Base-by-base conservation (phyloP, 2,113 vertebrate genomes). In the Hystrix cristata region DNA sequence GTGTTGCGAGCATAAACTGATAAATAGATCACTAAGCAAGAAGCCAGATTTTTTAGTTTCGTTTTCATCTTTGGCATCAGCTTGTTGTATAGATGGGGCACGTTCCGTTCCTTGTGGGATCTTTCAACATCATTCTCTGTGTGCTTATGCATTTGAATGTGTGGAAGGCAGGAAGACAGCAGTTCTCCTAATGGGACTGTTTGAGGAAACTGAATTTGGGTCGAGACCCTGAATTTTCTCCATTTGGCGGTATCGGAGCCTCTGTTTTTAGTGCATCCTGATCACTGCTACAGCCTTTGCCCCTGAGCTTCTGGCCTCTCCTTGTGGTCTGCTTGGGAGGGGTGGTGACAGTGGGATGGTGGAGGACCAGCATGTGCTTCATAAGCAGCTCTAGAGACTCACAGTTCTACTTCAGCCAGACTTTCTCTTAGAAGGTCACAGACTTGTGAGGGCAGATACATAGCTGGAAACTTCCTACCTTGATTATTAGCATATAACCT, bases 401-500 rank as follows among this genome's bases (percentile, higher is more conserved):
- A 69, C 67, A 67, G 69, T 80, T 43, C 12, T 9, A 23, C 25
- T 80, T 92, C 10, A 85, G 19, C 46, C 34, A 96, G 53, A 43
- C 18, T 65, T 69, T 53, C 7, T 55, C 23, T 76, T 29, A 64
- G 57, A 87, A 87, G 57, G 16, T 60, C 57, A 80, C 21, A 62
- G 46, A 80, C 48, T 87, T 69, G 15, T 67, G 34, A 55, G 16
- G 60, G 15, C 29, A 90, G 16, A 90, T 94, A 83, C 3, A 31
- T 79, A 92, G 21, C n/a, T 89, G 55, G 69, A 53, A 94, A 67
- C 86, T 87, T 94, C 84, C 51, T 80, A 31, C 23, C 18, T 85
- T 93, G 48, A 85, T 60, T 95, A 94, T 92, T 84, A 97, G 95
- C 76, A 94, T 51, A 43, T 91, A 87, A 93, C 60, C 10, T 96